Evolutionary conservation across 2,113 vertebrate genomes (phyloP), one percentile per base, ranked within the genome.

Genomic region (Catharus bicknelli): DNA sequence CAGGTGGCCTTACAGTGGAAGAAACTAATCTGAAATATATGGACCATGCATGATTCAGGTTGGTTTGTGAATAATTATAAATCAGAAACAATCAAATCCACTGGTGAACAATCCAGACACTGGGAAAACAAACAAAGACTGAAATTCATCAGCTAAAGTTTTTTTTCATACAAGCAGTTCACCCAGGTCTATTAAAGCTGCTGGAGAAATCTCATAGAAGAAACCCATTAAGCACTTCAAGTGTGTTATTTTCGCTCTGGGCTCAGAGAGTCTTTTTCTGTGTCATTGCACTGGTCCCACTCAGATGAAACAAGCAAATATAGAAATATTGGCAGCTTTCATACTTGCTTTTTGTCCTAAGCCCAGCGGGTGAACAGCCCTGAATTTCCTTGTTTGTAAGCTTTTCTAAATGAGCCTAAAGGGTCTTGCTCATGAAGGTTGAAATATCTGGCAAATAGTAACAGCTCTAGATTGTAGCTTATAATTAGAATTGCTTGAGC

Each of bases 391-490:
- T 89, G 86, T 95, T 94, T 87, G 69, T 90, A 95, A 92, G 70
- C 57, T 96, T 95, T 97, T 94, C 95, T 94, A 96, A 95, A 96
- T 90, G 57, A 95, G 83, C 94, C 94, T 97, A 83, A 89, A 95
- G 94, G 94, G 59, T 90, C 76, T 90, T 94, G 82, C 88, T 97
- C 80, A 78, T 70, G 74, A 89, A 89, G 90, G 90, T 88, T 86
- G 82, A 94, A 96, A 97, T 92, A 81, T 81, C 69, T 97, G 93
- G 83, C 92, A 95, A 90, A 86, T 54, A 88, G 47, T 64, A 74
- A 89, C 68, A 95, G 27, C 80, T 96, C 86, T 86, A 93, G 83
- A 91, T 75, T 9, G 30, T 51, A 88, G 85, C 53, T 95, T 91
- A 40, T 86, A 94, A 93, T 92, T 94, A 90, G 62, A 88, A 75